These are phyloP conservation scores for Drosophila cognata DNA, from an alignment of 2,888 invertebrate species.

Conservation along the genomic window DNA sequence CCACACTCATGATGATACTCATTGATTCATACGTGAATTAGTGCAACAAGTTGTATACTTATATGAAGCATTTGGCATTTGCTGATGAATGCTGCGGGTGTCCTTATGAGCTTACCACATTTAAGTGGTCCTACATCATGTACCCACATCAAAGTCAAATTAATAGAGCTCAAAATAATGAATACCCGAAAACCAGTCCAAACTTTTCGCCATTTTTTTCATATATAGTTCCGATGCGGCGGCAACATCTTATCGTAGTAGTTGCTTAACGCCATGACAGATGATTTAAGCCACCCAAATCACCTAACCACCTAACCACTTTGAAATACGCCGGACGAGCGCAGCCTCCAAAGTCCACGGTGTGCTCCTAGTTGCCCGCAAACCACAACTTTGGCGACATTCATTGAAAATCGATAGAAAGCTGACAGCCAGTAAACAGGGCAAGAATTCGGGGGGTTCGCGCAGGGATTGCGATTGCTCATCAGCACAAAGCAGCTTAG, in stretches of 20 bases:
- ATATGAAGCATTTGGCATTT: background rate
- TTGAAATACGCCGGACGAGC: conserved; percentile 8
- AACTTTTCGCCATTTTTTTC: conserved; percentile 1
- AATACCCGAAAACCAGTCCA: conserved; percentile 19
- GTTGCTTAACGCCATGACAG: conserved; percentile 22
- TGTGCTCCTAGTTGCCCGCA: background rate
- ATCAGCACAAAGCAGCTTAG: conserved; percentile 51
- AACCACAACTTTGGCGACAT: conserved; percentile 10
- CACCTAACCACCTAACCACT: conserved; percentile 9
- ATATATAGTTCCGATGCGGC: background rate
- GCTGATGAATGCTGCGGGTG: background rate
- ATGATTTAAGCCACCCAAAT: conserved; percentile 36
- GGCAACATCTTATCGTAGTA: background rate
- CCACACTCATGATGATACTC: conserved; percentile 2
- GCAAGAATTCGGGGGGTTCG: background rate
- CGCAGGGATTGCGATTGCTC: conserved; percentile 14
- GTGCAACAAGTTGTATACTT: background rate
- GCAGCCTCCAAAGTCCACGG: conserved; percentile 3
- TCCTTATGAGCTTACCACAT: background rate
- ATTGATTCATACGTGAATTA: background rate
- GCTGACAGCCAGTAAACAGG: conserved; percentile 15
- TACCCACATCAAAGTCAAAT: background rate
- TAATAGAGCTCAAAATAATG: background rate
- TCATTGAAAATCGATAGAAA: conserved; percentile 67
- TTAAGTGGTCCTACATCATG: background rate